These are phyloP conservation scores for Apus apus DNA, from an alignment of 2,113 vertebrate species.

Conservation along the genomic window DNA sequence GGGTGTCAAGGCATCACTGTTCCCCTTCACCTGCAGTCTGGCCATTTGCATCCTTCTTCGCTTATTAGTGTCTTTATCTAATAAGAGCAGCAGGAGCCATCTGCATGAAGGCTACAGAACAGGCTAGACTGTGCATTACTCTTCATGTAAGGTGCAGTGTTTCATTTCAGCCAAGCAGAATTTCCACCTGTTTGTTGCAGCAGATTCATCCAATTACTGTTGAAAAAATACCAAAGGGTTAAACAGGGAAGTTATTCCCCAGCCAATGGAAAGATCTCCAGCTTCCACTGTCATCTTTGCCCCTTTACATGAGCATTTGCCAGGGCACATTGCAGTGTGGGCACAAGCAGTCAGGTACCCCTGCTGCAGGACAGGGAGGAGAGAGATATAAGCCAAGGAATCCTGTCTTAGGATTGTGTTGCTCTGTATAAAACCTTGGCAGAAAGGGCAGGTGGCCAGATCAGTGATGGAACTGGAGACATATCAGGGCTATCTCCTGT, in stretches of 20 bases:
- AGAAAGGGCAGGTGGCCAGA: neutral
- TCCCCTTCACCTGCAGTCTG: neutral
- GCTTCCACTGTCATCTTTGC: neutral
- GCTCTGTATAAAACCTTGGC: neutral
- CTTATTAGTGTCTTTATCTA: neutral
- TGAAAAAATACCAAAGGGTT: neutral
- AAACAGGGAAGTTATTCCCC: neutral
- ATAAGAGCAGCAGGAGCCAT: neutral
- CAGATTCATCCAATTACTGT: neutral
- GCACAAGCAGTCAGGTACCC: neutral
- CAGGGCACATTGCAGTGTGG: neutral
- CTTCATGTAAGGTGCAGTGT: constrained; percentile 41
- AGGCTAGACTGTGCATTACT: neutral
- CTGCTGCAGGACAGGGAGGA: neutral
- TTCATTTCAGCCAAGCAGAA: constrained; percentile 38
- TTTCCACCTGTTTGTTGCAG: neutral
- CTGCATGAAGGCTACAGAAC: neutral
- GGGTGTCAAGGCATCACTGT: neutral
- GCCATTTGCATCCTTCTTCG: neutral
- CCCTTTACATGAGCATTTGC: neutral
- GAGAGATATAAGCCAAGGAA: neutral
- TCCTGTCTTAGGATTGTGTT: neutral
- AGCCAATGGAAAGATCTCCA: neutral
- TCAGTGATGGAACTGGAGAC: neutral
- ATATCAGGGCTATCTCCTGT: neutral